Conservation (phyloP, 2,797 vertebrate genomes). For the Liparis tanakae region DNA sequence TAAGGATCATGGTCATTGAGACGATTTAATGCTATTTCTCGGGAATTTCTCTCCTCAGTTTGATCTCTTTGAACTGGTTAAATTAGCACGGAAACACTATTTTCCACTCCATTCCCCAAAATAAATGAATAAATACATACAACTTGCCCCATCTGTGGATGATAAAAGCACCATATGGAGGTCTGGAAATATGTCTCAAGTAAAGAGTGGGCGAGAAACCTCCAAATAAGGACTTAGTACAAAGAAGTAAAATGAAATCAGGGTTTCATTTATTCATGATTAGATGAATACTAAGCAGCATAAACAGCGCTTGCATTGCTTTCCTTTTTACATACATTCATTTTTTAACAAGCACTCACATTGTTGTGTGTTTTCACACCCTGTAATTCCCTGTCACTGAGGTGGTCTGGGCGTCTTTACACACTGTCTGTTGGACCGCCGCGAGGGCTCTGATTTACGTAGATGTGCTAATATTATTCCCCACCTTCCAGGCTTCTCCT, state of each 20-base stretch:
- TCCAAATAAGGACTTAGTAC: slow-evolving; percentile 46
- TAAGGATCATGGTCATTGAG: slow-evolving; percentile 67
- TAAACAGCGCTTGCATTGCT: slow-evolving; percentile 24
- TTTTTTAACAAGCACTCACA: slow-evolving; percentile 10
- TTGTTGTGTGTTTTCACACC: slow-evolving; percentile 51
- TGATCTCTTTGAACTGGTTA: slow-evolving; percentile 74
- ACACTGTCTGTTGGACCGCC: slow-evolving; percentile 44
- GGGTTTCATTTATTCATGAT: slow-evolving; percentile 43
- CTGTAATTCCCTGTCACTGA: slow-evolving; percentile 56
- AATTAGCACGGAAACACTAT: slow-evolving; percentile 72
- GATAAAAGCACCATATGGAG: slow-evolving; percentile 59
- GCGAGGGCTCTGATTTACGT: slow-evolving; percentile 53
- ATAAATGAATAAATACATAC: slow-evolving; percentile 70
- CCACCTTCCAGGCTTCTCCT: slow-evolving; percentile 66
- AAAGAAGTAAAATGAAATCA: slow-evolving; percentile 32
- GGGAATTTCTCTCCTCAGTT: slow-evolving; percentile 63
- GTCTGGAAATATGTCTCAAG: slow-evolving; percentile 37
- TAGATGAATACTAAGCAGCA: slow-evolving; percentile 42
- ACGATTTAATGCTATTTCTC: slow-evolving; percentile 75
- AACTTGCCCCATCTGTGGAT: slow-evolving; percentile 40
- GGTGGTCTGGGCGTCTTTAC: slow-evolving; percentile 61
- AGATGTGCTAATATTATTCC: slow-evolving; percentile 73
- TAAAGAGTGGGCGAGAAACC: slow-evolving; percentile 27
- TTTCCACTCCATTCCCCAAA: slow-evolving; percentile 71
- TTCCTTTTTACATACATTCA: slow-evolving; percentile 20